Conservation (phyloP, 1,140 invertebrate genomes). For the Gerris buenoi region DNA sequence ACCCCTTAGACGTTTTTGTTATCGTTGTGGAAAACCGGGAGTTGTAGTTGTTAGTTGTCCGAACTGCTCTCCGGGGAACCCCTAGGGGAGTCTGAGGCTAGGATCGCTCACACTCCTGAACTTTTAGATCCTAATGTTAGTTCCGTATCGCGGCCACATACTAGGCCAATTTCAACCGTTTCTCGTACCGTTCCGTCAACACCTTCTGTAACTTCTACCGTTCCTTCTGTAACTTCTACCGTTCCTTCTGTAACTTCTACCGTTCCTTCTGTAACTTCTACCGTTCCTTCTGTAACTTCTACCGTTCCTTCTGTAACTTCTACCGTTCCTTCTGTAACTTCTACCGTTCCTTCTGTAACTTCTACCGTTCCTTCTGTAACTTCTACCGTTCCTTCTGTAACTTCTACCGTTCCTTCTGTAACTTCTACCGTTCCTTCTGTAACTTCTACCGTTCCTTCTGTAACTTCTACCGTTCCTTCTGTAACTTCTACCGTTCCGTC, state of each 20-base stretch:
- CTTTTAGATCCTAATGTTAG: not conserved
- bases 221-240: no score
- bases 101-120: not conserved
- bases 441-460: not conserved
- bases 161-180: not conserved
- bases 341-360: not conserved
- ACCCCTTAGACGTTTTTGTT: not conserved
- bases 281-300: not conserved
- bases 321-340: not conserved
- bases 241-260: no score
- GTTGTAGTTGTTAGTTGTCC: not conserved
- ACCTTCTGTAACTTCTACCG: no score
- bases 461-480: not conserved
- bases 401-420: not conserved
- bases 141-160: not conserved
- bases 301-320: not conserved
- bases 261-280: no score
- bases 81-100: not conserved
- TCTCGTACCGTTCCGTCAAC: not conserved
- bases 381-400: not conserved
- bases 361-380: not conserved
- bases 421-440: not conserved
- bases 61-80: not conserved
- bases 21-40: not conserved
- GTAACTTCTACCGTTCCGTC: not conserved